Evolutionary conservation across 2,797 vertebrate species (phyloP), one percentile per base, ranked within the genome.

Genomic region (Eulemur rubriventer): DNA sequence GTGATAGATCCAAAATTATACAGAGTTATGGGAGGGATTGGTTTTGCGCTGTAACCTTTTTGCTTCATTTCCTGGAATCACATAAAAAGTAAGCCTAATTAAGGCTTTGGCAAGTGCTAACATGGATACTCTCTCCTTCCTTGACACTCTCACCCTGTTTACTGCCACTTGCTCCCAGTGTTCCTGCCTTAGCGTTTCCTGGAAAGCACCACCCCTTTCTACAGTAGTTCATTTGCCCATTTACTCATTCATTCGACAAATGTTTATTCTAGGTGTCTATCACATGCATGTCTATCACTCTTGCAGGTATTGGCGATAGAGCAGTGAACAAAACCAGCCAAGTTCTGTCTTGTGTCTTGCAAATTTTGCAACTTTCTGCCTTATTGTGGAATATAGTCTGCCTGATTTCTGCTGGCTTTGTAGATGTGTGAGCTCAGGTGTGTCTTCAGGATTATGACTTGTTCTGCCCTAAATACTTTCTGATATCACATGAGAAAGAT

Each of bases 381-480:
- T 43, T 59, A 38, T 41, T 70, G 10, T 57, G 59, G 10, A 84
- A 48, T 41, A 48, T 14, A 52, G 69, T 41, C 57, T 73, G 72
- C 41, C 35, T 72, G 41, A 30, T 89, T 84, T 79, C 50, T 79
- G 8, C 30, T 59, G n/a, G 59, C 75, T 73, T 63, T 84, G 18
- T 87, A 67, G 30, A 91, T 73, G 43, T 72, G 46, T 46, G 38
- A 17, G 5, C 17, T 67, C 35, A 65, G 38, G 2, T 35, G 12
- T 91, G 20, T 84, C 67, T 95, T 88, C 43, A 95, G 72, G 48
- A 80, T 55, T 59, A 10, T 80, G 78, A 52, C 33, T 95, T 91
- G 33, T 90, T 78, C 55, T 79, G 55, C 24, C 52, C n/a, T 35
- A 35, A 65, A 18, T 90, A 35, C 69, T 90, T 69, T 82, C 8